Evolutionary conservation across 2,797 vertebrate species (phyloP), one percentile per base, ranked within the genome.

Genomic region (Poecilia gillii): DNA sequence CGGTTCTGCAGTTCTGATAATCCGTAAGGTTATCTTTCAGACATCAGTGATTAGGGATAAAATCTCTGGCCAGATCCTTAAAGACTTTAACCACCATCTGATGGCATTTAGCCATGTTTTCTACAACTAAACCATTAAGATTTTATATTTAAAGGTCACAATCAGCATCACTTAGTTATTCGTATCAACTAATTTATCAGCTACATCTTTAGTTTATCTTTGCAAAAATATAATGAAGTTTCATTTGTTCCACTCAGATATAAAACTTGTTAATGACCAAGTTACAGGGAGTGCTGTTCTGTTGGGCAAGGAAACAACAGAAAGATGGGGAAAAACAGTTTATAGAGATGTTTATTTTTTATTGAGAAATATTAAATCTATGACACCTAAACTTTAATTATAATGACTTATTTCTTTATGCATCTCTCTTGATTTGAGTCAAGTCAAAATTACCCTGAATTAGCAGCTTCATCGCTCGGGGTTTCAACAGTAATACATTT

Each of bases 381-480:
- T 81, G 83, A 93, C 92, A 95, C 23, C 51, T 53, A 25, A 25
- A 53, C 23, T 25, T 53, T 95, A 92, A 94, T 95, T 94, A 93
- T 90, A 93, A 85, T 88, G 85, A 76, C 88, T 36, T 20, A 33
- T 36, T 66, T 66, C 16, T 95, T 95, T 95, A 94, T 93, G 93
- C 84, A 55, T 75, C 43, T 23, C 6, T 39, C 43, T 94, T 92
- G 94, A 93, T 95, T 91, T 88, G 87, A 92, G 81, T 91, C 91
- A 90, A 86, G 89, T 81, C 86, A 91, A 90, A 94, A 94, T 94
- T 88, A 92, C 77, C 89, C 87, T 87, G 84, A 91, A 88, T 85
- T 81, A 76, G 84, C 81, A 79, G 92, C 85, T 81, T 84, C 89
- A 90, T 85, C 89, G 92, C 90, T 78, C 86, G 72, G 83, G 86